Base-by-base conservation (phyloP, 2,113 vertebrate species). In the Anser brachyrhynchus region DNA sequence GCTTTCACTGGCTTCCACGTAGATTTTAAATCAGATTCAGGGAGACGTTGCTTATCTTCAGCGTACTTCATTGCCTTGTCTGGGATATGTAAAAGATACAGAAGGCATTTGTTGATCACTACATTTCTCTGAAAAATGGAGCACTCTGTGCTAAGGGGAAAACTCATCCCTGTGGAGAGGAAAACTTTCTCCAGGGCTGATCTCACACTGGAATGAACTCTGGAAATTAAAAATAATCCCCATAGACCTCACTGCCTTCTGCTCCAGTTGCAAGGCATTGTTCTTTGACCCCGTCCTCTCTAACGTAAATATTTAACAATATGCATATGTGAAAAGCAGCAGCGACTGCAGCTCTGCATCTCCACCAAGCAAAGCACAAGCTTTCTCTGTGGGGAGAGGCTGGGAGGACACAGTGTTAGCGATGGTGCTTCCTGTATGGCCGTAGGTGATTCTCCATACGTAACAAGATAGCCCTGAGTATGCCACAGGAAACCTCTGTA, bases 231-330 rank as follows among this genome's bases (percentile, higher is more conserved):
- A 84, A 94, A 94, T 41, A 89, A 58, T 94, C 81, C 89, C 76
- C 84, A 49, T 52, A 92, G 92, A 79, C 51, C 23, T 93, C 62
- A 46, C 52, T 87, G 89, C 62, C 61, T 93, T 79, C 75, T 90
- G 90, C 90, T 97, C 84, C 77, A 84, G 66, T 93, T 95, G 89
- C 2, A 10, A 92, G 70, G 39, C 58, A 79, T 41, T 81, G 54
- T 74, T 91, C 91, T 93, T 84, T 87, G 92, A 91, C 73, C 80
- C n/a, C 33, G 35, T 82, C 66, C 29, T 69, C 74, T 78, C 70
- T 81, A 90, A 92, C 58, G 86, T 90, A 87, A 95, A 93, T 89
- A 93, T 89, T 92, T 96, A 89, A 75, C 61, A 84, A 78, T 65
- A 89, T 26, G 46, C 57, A 58, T 87, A 79, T 86, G 86, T 95